Percentiles rank a stretch among this genome's conserved stretches.
Evolutionary conservation across 2,113 vertebrate genomes (phyloP).

Genomic region (Cygnus buccinator): DNA sequence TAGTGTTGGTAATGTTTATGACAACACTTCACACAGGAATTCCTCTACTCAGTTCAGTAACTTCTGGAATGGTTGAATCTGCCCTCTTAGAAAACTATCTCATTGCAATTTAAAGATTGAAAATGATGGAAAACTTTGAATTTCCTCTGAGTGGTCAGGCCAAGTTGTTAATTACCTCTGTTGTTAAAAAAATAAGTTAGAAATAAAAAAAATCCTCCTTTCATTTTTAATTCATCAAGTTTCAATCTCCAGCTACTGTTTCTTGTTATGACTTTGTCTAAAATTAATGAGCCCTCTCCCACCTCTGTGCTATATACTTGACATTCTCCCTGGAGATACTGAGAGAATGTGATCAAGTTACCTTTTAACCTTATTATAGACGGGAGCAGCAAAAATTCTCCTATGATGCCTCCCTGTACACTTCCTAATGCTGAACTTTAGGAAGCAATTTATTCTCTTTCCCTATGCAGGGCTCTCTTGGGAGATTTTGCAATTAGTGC

Average conservation of each 20-base stretch:
- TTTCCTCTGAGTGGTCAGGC: neutral
- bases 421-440: neutral
- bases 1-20: neutral
- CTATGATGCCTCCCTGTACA: neutral
- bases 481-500: neutral
- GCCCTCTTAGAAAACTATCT: neutral
- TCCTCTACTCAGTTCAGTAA: neutral
- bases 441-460: constrained; percentile 40
- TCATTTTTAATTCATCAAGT: neutral
- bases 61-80: neutral
- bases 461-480: neutral
- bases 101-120: neutral
- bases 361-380: constrained; percentile 43
- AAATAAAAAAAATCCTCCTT: neutral
- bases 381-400: constrained; percentile 3
- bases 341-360: neutral
- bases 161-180: neutral
- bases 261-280: neutral
- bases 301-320: neutral
- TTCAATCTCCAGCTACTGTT: neutral
- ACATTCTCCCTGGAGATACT: neutral
- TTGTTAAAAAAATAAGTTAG: neutral
- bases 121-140: neutral
- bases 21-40: neutral
- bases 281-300: constrained; percentile 13